A percentile compares a stretch with the other conserved stretches of the same genome.
phyloP scores from a whole-genome alignment of 2,888 invertebrate genomes.

The Psylliodes chrysocephalus region DNA sequence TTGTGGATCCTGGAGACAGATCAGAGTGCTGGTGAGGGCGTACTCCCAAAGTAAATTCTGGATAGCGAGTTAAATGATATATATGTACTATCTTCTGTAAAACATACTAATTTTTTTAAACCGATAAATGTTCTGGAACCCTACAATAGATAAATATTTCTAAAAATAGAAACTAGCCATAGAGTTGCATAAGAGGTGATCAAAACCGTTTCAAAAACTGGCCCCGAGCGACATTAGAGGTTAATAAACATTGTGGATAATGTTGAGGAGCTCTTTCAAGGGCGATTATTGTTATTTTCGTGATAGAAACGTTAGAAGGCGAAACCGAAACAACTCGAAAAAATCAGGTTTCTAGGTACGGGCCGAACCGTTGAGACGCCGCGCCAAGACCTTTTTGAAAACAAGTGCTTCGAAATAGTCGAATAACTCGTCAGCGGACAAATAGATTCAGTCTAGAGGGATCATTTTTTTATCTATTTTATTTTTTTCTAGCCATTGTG shows the following conservation, averaged over 20 bases:
- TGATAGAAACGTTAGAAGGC: conserved; percentile 31
- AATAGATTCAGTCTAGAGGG: conserved; percentile 27
- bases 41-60: too few relatives aligned
- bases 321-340: conserved; percentile 19
- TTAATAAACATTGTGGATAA: neutral
- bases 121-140: too few relatives aligned
- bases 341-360: conserved; percentile 39
- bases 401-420: conserved; percentile 33
- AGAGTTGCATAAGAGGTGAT: neutral
- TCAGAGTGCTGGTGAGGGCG: too few relatives aligned
- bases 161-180: too few relatives aligned
- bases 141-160: too few relatives aligned
- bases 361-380: conserved; percentile 33
- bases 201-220: neutral
- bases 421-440: conserved; percentile 32
- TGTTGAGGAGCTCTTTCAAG: conserved; percentile 1
- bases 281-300: conserved; percentile 12
- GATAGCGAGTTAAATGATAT: too few relatives aligned
- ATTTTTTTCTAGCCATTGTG: conserved; percentile 24
- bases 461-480: conserved; percentile 22
- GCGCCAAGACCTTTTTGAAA: conserved; percentile 25
- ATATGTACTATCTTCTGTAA: too few relatives aligned
- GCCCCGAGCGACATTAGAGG: neutral
- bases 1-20: too few relatives aligned
- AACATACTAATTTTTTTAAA: too few relatives aligned